These are phyloP conservation scores for Natator depressus DNA, from an alignment of 2,113 vertebrate species.

Conservation along the genomic window DNA sequence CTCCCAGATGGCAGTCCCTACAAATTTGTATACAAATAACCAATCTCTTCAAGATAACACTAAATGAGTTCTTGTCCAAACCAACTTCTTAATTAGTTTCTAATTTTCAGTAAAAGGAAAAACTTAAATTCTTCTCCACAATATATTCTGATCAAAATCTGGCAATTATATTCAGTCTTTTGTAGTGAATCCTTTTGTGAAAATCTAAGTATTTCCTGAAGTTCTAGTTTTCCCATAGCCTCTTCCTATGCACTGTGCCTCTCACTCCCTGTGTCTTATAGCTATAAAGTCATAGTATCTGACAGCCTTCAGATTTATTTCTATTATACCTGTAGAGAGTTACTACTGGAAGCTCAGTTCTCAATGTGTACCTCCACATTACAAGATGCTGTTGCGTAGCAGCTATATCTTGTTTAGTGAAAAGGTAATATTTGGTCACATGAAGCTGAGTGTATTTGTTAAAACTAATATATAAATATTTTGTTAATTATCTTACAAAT, in stretches of 20 bases:
- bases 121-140: background rate
- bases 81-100: background rate
- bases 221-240: background rate
- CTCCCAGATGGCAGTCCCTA: background rate
- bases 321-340: background rate
- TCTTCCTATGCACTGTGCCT: rapidly evolving
- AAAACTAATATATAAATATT: background rate
- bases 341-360: background rate
- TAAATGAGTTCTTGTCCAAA: background rate
- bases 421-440: background rate
- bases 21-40: background rate
- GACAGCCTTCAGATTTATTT: background rate
- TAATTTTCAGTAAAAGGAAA: background rate
- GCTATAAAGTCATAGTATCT: background rate
- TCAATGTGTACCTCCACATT: background rate
- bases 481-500: background rate
- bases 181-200: background rate
- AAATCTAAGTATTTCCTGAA: background rate
- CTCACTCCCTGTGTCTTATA: background rate
- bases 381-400: background rate
- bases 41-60: background rate
- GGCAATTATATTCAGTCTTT: background rate
- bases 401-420: background rate
- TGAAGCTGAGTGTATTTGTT: background rate
- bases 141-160: background rate